These are phyloP conservation scores for Heliconius ethilla DNA, from an alignment of 2,888 invertebrate genomes.

Conservation along the genomic window DNA sequence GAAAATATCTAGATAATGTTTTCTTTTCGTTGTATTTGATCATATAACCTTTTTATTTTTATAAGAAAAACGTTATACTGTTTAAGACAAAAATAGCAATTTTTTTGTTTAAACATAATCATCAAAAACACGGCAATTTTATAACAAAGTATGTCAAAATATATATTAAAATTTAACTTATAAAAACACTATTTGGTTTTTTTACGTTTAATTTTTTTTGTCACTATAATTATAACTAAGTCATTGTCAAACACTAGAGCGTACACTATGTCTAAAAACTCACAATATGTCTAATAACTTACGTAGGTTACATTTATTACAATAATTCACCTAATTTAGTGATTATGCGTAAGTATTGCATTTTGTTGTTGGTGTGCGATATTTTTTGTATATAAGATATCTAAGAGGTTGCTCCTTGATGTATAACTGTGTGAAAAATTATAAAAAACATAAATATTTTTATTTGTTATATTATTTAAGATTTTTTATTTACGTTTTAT, in stretches of 20 bases:
- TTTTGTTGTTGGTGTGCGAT: slow-evolving; percentile 23
- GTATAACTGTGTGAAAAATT: background rate
- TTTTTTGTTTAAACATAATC: background rate
- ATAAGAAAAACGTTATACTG: too few relatives aligned
- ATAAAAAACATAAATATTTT: background rate
- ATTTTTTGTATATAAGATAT: slow-evolving; percentile 3
- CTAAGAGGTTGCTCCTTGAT: background rate
- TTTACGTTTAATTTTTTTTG: slow-evolving; percentile 2
- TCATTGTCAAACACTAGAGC: background rate
- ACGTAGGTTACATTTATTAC: background rate
- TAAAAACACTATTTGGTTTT: background rate
- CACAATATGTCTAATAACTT: slow-evolving; percentile 10
- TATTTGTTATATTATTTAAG: background rate
- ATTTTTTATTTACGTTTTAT: background rate
- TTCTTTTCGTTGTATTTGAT: background rate
- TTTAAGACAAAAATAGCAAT: background rate
- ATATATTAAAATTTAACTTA: background rate
- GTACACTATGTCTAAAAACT: slow-evolving; percentile 3
- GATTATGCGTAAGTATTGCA: slow-evolving; percentile 25
- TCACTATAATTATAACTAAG: background rate
- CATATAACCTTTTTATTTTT: too few relatives aligned
- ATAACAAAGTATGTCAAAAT: background rate
- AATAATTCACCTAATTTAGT: slow-evolving; percentile 6
- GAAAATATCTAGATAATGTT: background rate
- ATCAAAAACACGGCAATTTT: background rate